phyloP scores from a whole-genome alignment of 2,797 vertebrate genomes.

The Pipistrellus kuhlii region DNA sequence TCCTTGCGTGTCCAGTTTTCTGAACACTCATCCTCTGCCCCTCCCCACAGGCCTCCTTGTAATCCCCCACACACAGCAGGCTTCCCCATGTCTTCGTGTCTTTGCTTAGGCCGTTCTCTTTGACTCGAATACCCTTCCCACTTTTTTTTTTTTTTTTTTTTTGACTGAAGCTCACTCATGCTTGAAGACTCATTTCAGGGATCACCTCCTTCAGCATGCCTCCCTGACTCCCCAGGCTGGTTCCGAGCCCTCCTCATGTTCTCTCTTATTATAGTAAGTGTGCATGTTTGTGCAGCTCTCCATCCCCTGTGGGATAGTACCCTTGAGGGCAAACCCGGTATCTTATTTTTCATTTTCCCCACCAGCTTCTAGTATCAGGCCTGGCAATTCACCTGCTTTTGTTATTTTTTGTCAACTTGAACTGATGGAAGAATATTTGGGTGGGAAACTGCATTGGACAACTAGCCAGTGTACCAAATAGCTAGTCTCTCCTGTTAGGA shows the following conservation, averaged over 20 bases:
- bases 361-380: background rate
- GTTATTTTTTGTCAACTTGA: slow-evolving; percentile 48
- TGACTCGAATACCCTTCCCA: background rate
- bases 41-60: background rate
- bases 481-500: background rate
- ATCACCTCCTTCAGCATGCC: slow-evolving; percentile 55
- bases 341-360: slow-evolving; percentile 51
- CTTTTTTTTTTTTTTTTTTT: background rate
- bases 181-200: slow-evolving; percentile 74
- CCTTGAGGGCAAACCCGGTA: background rate
- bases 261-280: background rate
- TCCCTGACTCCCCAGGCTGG: background rate
- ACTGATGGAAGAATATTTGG: slow-evolving; percentile 8
- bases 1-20: background rate
- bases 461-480: background rate
- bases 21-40: background rate
- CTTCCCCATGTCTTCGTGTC: background rate
- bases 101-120: slow-evolving; percentile 53
- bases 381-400: slow-evolving; percentile 17
- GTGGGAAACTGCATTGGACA: background rate
- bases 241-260: background rate
- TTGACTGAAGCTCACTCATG: slow-evolving; percentile 40
- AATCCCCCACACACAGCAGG: background rate
- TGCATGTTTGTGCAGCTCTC: background rate
- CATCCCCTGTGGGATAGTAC: background rate